A percentile compares a stretch with the other conserved stretches of the same genome.
Evolutionary conservation across 2,888 invertebrate genomes (phyloP).

Genomic region (Agrotis ipsilon): DNA sequence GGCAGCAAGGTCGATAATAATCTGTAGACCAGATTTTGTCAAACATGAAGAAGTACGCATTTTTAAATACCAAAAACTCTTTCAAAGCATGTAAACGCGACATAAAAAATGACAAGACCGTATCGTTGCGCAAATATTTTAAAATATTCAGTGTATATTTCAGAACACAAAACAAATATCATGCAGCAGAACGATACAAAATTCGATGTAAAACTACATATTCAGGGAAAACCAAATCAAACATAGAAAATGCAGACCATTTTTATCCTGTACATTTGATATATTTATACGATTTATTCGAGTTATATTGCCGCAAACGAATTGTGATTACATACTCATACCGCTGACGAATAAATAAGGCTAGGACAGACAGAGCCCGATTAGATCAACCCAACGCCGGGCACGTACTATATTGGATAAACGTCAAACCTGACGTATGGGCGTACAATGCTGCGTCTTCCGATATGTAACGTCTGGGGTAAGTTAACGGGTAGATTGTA

Average conservation of each 20-base stretch:
- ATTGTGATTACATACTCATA: slow-evolving; percentile 70
- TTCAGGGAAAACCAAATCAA: slow-evolving; percentile 13
- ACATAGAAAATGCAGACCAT: slow-evolving; percentile 25
- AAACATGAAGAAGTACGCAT: neutral
- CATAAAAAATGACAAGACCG: neutral
- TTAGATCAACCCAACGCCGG: slow-evolving; percentile 79
- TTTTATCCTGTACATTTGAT: slow-evolving; percentile 8
- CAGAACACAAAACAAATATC: slow-evolving; percentile 19
- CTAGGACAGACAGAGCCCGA: slow-evolving; percentile 71
- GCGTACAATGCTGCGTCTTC: slow-evolving; percentile 75
- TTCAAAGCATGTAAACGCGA: slow-evolving; percentile 2
- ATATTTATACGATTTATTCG: slow-evolving; percentile 47
- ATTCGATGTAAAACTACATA: slow-evolving; percentile 4
- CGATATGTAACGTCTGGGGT: slow-evolving; percentile 57
- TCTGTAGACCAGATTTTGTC: neutral
- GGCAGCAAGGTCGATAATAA: neutral
- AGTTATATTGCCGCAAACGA: slow-evolving; percentile 61
- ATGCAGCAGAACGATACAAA: slow-evolving; percentile 11
- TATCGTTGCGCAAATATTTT: slow-evolving; percentile 8
- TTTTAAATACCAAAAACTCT: neutral
- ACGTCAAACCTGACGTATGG: slow-evolving; percentile 87
- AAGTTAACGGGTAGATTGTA: slow-evolving; percentile 55
- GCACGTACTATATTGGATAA: slow-evolving; percentile 89
- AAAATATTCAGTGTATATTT: slow-evolving; percentile 11
- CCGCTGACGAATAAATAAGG: slow-evolving; percentile 75